Conservation (phyloP, 2,797 vertebrate genomes). For the Carapus acus region DNA sequence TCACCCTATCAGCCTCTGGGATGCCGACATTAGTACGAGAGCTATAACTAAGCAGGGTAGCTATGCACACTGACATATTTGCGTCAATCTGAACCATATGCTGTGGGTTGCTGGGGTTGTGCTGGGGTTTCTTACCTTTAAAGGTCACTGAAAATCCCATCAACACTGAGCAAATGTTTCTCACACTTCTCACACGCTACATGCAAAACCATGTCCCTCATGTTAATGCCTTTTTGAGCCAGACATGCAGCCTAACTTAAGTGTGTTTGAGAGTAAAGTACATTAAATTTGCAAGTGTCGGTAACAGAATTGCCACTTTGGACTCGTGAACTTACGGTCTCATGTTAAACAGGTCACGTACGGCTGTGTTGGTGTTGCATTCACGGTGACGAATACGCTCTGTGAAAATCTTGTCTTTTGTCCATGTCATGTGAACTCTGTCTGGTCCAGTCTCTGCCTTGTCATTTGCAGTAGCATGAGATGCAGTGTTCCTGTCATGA, state of each 20-base stretch:
- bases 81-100: constrained; percentile 36
- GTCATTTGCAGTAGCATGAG: constrained; percentile 69
- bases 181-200: constrained; percentile 31
- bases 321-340: constrained; percentile 83
- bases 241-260: too few relatives aligned
- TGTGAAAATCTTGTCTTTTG: constrained; percentile 85
- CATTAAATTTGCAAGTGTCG: too few relatives aligned
- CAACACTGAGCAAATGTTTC: constrained; percentile 49
- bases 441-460: constrained; percentile 69
- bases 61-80: constrained; percentile 16
- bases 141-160: background rate
- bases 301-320: too few relatives aligned
- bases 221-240: too few relatives aligned
- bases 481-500: constrained; percentile 90
- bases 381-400: constrained; percentile 85
- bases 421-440: constrained; percentile 96
- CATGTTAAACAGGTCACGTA: constrained; percentile 92
- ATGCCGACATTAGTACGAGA: background rate
- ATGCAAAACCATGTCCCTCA: constrained; percentile 2
- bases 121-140: background rate
- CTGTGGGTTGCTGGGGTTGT: background rate
- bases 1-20: constrained; percentile 15
- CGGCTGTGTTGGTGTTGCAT: constrained; percentile 63
- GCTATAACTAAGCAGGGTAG: constrained; percentile 24
- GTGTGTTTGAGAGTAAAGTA: too few relatives aligned